These are phyloP conservation scores for Leptinotarsa rubiginosa DNA, from an alignment of 2,888 invertebrate genomes.

Conservation along the genomic window DNA sequence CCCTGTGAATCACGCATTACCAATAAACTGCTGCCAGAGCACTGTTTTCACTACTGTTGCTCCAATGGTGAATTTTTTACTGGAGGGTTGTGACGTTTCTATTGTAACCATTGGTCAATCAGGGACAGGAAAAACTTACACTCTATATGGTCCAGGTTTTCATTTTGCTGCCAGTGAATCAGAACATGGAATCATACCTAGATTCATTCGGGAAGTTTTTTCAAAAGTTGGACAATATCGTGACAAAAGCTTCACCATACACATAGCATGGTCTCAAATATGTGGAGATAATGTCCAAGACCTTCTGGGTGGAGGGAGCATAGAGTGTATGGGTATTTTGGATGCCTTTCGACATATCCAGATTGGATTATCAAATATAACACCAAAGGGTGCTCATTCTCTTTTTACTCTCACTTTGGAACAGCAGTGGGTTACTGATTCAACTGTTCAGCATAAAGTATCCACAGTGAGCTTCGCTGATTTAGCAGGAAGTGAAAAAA, in stretches of 20 bases:
- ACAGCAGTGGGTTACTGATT: conserved; percentile 77
- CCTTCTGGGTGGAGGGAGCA: conserved; percentile 70
- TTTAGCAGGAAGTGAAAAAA: conserved; percentile 67
- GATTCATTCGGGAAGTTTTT: conserved; percentile 79
- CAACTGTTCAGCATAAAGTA: conserved; percentile 76
- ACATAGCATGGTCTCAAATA: conserved; percentile 81
- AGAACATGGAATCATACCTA: conserved; percentile 79
- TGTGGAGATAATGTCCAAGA: conserved; percentile 74
- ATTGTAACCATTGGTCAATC: conserved; percentile 77
- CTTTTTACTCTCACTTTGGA: conserved; percentile 80
- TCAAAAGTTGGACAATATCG: conserved; percentile 74
- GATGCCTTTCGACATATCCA: conserved; percentile 80
- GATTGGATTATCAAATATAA: conserved; percentile 73
- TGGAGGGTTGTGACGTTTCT: conserved; percentile 83
- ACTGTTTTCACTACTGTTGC: conserved; percentile 75
- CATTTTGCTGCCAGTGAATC: conserved; percentile 73
- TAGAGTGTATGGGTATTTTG: conserved; percentile 72
- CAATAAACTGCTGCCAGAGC: conserved; percentile 73
- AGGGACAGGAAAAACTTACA: conserved; percentile 78
- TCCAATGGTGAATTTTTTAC: conserved; percentile 75
- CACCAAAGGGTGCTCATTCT: conserved; percentile 73
- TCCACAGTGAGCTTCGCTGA: conserved; percentile 83
- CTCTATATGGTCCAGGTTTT: conserved; percentile 77
- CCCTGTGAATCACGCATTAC: conserved; percentile 70
- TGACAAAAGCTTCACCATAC: conserved; percentile 75